A percentile compares a stretch with the other conserved stretches of the same genome.
Evolutionary conservation across 2,113 vertebrate genomes (phyloP).

Genomic region (Rattus rattus): DNA sequence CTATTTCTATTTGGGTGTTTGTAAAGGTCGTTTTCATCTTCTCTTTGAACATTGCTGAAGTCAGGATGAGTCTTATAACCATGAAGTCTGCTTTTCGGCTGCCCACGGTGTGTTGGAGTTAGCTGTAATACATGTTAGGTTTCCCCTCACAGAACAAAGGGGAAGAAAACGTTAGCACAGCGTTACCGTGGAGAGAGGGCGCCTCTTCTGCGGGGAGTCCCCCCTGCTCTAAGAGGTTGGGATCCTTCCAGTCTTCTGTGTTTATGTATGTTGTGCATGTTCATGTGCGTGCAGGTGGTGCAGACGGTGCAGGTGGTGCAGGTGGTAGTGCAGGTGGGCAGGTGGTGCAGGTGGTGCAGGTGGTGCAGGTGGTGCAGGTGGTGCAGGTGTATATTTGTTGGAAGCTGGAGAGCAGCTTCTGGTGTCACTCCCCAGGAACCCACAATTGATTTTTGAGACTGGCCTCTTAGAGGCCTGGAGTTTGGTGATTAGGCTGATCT

Average conservation of each 20-base stretch:
- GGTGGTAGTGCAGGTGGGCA: neutral
- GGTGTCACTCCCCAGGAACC: neutral
- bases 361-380: too few relatives aligned
- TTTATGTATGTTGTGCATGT: neutral
- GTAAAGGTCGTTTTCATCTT: neutral
- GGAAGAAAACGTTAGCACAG: neutral
- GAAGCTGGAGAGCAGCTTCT: neutral
- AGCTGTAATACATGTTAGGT: neutral
- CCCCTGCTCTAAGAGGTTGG: neutral
- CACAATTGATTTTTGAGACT: neutral
- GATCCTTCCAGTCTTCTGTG: neutral
- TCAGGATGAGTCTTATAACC: neutral
- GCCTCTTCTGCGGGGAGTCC: fast-evolving
- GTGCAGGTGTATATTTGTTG: too few relatives aligned
- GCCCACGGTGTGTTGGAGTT: neutral
- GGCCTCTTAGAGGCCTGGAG: too few relatives aligned
- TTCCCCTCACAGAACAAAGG: neutral
- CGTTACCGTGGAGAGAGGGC: neutral
- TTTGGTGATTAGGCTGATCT: neutral
- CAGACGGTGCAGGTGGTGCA: too few relatives aligned
- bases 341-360: too few relatives aligned
- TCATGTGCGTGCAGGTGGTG: neutral
- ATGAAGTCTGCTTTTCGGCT: neutral
- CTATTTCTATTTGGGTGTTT: slow-evolving; percentile 13
- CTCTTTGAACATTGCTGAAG: neutral